Evolutionary conservation across 2,888 invertebrate genomes (phyloP), one percentile per base, ranked within the genome.

Genomic region (Nysson spinosus): DNA sequence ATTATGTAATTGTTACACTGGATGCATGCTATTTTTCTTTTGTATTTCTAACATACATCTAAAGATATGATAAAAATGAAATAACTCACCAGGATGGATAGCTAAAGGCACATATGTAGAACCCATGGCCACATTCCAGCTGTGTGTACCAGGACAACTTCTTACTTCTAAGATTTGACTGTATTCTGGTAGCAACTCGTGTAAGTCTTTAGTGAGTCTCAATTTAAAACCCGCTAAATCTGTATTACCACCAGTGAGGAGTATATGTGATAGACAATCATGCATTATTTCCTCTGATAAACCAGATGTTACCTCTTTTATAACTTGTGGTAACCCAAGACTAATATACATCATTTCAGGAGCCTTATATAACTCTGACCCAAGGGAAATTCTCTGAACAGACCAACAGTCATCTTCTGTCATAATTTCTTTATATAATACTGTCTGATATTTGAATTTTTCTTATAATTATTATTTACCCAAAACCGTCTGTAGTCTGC

Each of bases 71-170:
- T 34, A 9, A 4, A 17, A 24, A 47, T 22, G 26, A 42, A 22
- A 30, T 37, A 44, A 54, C 62, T 75, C 69, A 87, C 87, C 86
- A 49, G 85, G 84, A 78, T 87, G 85, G 47, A 85, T 83, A 51
- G 85, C 83, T 72, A 87, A 79, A 70, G 85, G 84, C 72, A 88
- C 83, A 64, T 86, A 85, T 30, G 86, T 86, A 47, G 87, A 87
- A 44, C 88, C 88, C 87, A 88, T 85, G 22, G 86, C 87, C 17
- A 87, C 87, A 70, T 87, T 87, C 87, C 86, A 88, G 60, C 86
- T 87, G 63, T 85, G 85, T 22, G 84, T 84, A 57, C 86, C 86
- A 24, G 85, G 85, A 71, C 83, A 86, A 69, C 82, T 85, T 63
- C 74, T 81, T 14, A 88, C 85, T 60, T 87, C 85, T 49, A 88